Conservation (phyloP, 2,113 vertebrate species). For the Calidris pygmaea region DNA sequence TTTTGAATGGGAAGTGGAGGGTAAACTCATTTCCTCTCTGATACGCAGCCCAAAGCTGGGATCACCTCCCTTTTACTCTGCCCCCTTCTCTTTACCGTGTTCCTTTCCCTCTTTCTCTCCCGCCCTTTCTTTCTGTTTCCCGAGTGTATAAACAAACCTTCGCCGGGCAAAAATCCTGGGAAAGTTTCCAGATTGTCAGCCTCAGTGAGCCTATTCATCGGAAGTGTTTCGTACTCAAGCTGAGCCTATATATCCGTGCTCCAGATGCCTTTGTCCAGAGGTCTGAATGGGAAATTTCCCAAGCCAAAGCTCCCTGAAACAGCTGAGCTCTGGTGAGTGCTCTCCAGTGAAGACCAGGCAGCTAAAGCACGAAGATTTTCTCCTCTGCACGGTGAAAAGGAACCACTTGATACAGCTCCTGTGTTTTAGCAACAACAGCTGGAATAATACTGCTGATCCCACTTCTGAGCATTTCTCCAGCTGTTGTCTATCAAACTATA, state of each 20-base stretch:
- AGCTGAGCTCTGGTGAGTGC: slow-evolving; percentile 26
- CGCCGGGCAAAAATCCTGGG: slow-evolving; percentile 41
- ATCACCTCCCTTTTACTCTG: not conserved
- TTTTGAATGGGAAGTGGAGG: not conserved
- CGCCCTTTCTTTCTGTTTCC: not conserved
- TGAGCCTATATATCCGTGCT: not conserved
- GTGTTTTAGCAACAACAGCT: not conserved
- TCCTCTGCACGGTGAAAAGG: not conserved
- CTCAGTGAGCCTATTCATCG: slow-evolving; percentile 60
- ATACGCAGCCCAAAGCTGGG: not conserved
- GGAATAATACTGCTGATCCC: not conserved
- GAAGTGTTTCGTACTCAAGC: slow-evolving; percentile 30
- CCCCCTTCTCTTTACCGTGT: not conserved
- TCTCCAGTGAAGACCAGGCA: not conserved
- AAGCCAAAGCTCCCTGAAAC: not conserved
- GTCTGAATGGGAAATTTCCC: slow-evolving; percentile 31
- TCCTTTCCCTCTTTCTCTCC: not conserved
- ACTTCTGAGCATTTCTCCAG: not conserved
- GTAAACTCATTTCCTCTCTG: not conserved
- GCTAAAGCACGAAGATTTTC: not conserved
- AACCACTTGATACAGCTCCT: not conserved
- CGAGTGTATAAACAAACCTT: slow-evolving; percentile 21
- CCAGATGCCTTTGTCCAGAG: slow-evolving; percentile 48
- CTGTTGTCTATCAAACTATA: not conserved
- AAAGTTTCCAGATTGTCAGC: slow-evolving; percentile 49